Percentiles rank a stretch among this genome's conserved stretches.
Evolutionary conservation across 2,113 vertebrate species (phyloP).

Genomic region (Nycticorax nycticorax): DNA sequence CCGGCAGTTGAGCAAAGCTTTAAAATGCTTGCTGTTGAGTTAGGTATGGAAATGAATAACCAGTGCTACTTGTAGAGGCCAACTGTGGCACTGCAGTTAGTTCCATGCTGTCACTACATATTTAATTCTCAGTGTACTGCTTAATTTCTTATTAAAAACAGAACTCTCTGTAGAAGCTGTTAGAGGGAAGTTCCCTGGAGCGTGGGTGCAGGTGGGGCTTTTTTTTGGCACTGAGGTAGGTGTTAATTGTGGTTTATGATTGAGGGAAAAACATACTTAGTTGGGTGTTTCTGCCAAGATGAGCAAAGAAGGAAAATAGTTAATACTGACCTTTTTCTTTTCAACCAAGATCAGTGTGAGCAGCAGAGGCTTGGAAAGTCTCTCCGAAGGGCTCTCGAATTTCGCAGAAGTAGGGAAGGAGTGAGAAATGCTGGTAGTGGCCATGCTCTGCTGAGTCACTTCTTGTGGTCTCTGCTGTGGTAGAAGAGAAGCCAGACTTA

Average conservation of each 20-base stretch:
- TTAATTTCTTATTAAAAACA: slow-evolving; percentile 35
- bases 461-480: slow-evolving; percentile 16
- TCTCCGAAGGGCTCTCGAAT: background rate
- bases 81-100: background rate
- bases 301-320: slow-evolving; percentile 39
- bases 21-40: background rate
- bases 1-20: background rate
- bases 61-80: background rate
- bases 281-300: slow-evolving; percentile 12
- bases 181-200: slow-evolving; percentile 33
- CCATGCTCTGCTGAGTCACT: slow-evolving; percentile 6
- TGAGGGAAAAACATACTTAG: background rate
- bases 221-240: slow-evolving; percentile 35
- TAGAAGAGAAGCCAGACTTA: background rate
- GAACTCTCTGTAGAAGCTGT: slow-evolving; percentile 30
- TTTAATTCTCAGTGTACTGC: background rate
- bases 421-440: background rate
- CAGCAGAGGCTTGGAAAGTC: background rate
- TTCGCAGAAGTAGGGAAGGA: background rate
- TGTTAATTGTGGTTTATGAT: slow-evolving; percentile 50
- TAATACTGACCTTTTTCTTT: slow-evolving; percentile 45
- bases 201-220: slow-evolving; percentile 47
- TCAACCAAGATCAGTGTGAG: background rate
- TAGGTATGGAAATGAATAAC: slow-evolving; percentile 44
- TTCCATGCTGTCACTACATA: background rate